A percentile compares a stretch with the other conserved stretches of the same genome.
These are phyloP conservation scores for Conops quadrifasciatus DNA, from an alignment of 2,888 invertebrate species.

Conservation along the genomic window DNA sequence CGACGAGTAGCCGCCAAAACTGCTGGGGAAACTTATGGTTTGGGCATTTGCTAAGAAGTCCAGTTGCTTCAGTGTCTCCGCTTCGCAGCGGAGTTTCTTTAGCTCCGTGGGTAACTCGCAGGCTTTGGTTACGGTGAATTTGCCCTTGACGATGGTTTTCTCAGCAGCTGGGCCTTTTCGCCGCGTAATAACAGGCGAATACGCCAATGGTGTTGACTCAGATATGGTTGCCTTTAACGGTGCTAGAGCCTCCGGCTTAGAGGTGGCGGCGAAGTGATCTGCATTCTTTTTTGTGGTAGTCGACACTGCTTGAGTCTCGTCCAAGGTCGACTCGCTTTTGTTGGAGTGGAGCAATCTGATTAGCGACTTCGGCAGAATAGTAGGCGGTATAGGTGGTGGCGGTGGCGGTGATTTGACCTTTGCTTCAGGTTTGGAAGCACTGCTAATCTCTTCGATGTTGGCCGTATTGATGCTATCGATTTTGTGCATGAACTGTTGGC, in stretches of 20 bases:
- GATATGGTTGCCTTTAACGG: background rate
- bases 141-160: conserved; percentile 63
- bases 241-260: background rate
- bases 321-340: conserved; percentile 32
- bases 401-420: conserved; percentile 55
- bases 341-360: conserved; percentile 56
- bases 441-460: conserved; percentile 54
- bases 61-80: conserved; percentile 55
- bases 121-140: conserved; percentile 69
- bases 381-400: conserved; percentile 59
- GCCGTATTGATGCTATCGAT: conserved; percentile 62
- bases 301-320: background rate
- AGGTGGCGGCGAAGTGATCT: background rate
- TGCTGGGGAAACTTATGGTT: conserved; percentile 75
- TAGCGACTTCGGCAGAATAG: conserved; percentile 51
- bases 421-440: conserved; percentile 43
- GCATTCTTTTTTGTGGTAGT: background rate
- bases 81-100: conserved; percentile 55
- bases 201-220: background rate
- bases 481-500: conserved; percentile 63
- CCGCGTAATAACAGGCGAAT: background rate
- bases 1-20: conserved; percentile 69
- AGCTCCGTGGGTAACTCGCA: conserved; percentile 55
- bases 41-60: conserved; percentile 67
- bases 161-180: conserved; percentile 56